A percentile compares a stretch with the other conserved stretches of the same genome.
These are phyloP conservation scores for Brenthis ino DNA, from an alignment of 2,888 invertebrate genomes.

Conservation along the genomic window DNA sequence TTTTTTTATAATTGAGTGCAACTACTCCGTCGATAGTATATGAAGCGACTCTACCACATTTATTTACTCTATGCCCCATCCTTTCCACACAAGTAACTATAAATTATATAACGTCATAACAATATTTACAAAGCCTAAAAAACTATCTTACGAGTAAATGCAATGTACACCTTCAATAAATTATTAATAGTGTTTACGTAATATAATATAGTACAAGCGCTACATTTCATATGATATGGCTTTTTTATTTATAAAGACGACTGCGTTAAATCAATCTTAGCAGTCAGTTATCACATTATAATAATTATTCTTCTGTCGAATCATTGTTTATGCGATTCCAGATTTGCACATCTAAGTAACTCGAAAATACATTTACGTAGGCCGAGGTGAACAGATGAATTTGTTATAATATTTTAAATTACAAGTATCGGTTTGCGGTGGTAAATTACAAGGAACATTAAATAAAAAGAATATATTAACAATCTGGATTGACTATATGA, in stretches of 20 bases:
- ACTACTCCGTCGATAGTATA: slow-evolving; percentile 66
- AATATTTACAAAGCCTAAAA: slow-evolving; percentile 82
- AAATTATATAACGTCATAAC: slow-evolving; percentile 83
- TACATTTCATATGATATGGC: slow-evolving; percentile 79
- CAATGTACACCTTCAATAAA: slow-evolving; percentile 80
- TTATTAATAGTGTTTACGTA: slow-evolving; percentile 78
- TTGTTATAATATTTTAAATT: slow-evolving; percentile 11
- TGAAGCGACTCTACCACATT: slow-evolving; percentile 73
- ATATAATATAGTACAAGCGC: slow-evolving; percentile 77
- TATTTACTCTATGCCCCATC: slow-evolving; percentile 65
- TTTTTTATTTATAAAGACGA: slow-evolving; percentile 69
- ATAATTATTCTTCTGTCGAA: not conserved
- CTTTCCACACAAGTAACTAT: slow-evolving; percentile 74
- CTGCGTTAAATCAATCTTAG: slow-evolving; percentile 64
- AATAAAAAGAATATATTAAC: slow-evolving; percentile 35
- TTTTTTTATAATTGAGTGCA: slow-evolving; percentile 64
- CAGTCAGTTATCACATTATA: slow-evolving; percentile 64
- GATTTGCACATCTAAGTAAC: not conserved
- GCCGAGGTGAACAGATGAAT: slow-evolving; percentile 24
- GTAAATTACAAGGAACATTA: slow-evolving; percentile 46
- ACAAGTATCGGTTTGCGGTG: slow-evolving; percentile 38
- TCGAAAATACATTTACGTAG: slow-evolving; percentile 22
- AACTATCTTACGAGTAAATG: slow-evolving; percentile 80
- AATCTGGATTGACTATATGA: slow-evolving; percentile 36
- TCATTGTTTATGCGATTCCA: slow-evolving; percentile 15